Evolutionary conservation across 2,113 vertebrate genomes (phyloP).

Genomic region (Clupea harengus): DNA sequence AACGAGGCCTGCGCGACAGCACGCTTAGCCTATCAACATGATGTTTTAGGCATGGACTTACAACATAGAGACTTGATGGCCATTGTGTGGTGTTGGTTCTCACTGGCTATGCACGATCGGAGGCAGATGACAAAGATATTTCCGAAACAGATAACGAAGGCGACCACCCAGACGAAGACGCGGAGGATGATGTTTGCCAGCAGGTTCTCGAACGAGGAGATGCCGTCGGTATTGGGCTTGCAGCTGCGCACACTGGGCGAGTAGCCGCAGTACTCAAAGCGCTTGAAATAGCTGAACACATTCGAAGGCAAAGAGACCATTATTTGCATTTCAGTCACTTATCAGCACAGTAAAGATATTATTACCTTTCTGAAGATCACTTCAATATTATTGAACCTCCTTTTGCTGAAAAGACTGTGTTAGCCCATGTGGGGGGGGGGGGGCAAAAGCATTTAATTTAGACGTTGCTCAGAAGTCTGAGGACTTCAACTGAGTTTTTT

Average conservation of each 20-base stretch:
- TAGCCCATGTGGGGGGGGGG: not conserved
- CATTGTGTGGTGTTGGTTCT: conserved; percentile 63
- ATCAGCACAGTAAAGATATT: not conserved
- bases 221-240: conserved; percentile 65
- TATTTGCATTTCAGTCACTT: not conserved
- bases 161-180: conserved; percentile 65
- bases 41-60: conserved; percentile 46
- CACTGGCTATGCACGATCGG: conserved; percentile 48
- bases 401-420: not conserved
- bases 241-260: conserved; percentile 66
- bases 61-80: conserved; percentile 71
- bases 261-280: conserved; percentile 66
- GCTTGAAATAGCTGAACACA: conserved; percentile 61
- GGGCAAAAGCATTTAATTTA: conserved; percentile 16
- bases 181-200: conserved; percentile 64
- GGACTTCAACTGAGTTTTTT: not conserved
- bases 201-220: conserved; percentile 69
- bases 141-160: conserved; percentile 64
- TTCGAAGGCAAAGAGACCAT: not conserved
- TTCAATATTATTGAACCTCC: not conserved
- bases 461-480: conserved; percentile 27
- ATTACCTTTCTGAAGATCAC: not conserved
- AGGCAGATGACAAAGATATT: conserved; percentile 64
- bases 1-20: not conserved
- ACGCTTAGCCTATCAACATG: not conserved